Conservation (phyloP, 2,888 invertebrate genomes). For the Sarcophaga caerulescens region DNA sequence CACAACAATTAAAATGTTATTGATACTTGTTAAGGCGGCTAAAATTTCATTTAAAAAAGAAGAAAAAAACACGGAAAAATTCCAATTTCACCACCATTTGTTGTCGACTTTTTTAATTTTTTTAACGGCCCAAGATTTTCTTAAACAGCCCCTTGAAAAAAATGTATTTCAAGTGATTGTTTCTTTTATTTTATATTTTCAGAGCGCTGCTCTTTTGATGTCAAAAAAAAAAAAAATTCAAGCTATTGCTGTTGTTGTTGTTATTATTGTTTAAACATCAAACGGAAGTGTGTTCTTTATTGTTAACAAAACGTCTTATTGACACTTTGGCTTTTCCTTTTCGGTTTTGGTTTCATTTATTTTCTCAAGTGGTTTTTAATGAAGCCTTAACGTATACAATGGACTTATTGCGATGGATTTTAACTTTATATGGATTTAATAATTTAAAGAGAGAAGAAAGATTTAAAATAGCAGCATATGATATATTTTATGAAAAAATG, state of each 20-base stretch:
- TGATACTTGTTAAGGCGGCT: constrained; percentile 57
- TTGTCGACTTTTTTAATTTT: neutral
- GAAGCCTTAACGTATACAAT: constrained; percentile 45
- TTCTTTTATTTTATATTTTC: neutral
- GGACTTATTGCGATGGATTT: constrained; percentile 20
- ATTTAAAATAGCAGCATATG: no score
- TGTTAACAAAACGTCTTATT: constrained; percentile 67
- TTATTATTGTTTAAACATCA: constrained; percentile 69
- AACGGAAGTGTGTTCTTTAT: constrained; percentile 69
- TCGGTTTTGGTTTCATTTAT: constrained; percentile 20
- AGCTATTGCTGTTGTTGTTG: constrained; percentile 59
- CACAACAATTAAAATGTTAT: constrained; percentile 65
- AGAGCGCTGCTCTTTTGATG: constrained; percentile 57
- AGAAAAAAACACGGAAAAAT: neutral
- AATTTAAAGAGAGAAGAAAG: neutral
- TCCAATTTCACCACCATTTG: constrained; percentile 3
- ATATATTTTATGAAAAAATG: no score
- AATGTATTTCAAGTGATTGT: constrained; percentile 31
- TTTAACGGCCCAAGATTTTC: constrained; percentile 11
- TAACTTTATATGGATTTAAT: neutral
- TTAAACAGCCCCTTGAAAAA: constrained; percentile 5
- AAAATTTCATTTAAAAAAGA: constrained; percentile 49
- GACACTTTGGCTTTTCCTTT: constrained; percentile 66
- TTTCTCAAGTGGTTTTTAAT: constrained; percentile 60
- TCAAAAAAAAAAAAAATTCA: neutral